Conservation (phyloP, 2,113 vertebrate species). For the Zeus faber region DNA sequence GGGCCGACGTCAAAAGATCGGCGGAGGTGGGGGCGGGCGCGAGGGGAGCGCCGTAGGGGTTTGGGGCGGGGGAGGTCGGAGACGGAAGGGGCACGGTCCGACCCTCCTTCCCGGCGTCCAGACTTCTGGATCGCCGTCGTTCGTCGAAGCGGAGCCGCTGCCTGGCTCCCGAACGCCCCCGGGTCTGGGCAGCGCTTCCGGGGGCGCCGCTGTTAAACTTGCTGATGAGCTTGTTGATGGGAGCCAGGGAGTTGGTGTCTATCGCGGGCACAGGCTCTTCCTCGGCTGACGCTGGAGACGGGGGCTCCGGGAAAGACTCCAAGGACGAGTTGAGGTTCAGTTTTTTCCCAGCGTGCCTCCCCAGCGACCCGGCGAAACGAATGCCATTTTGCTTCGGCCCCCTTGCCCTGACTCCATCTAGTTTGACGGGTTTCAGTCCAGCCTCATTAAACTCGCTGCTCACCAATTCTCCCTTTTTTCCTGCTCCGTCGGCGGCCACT, state of each 20-base stretch:
- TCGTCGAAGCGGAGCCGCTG: slow-evolving; percentile 70
- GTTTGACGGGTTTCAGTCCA: slow-evolving; percentile 59
- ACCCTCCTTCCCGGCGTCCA: slow-evolving; percentile 69
- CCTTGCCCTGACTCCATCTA: slow-evolving; percentile 28
- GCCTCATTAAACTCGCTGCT: slow-evolving; percentile 60
- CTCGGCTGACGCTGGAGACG: not conserved
- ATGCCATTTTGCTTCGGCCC: slow-evolving; percentile 21
- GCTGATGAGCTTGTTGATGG: slow-evolving; percentile 87
- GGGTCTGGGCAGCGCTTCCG: slow-evolving; percentile 43
- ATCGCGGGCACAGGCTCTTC: slow-evolving; percentile 52
- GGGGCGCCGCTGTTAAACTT: slow-evolving; percentile 78
- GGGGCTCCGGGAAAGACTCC: slow-evolving; percentile 33
- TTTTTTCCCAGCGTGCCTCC: slow-evolving; percentile 1
- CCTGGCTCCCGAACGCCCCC: slow-evolving; percentile 67
- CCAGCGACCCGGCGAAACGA: slow-evolving; percentile 29
- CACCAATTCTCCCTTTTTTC: slow-evolving; percentile 19
- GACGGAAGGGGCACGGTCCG: slow-evolving; percentile 16
- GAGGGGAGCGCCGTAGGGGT: slow-evolving; percentile 50
- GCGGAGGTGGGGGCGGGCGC: slow-evolving; percentile 27
- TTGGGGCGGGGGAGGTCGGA: slow-evolving; percentile 43
- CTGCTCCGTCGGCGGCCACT: slow-evolving; percentile 10
- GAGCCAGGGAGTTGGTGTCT: slow-evolving; percentile 85
- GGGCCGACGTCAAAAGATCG: slow-evolving; percentile 23
- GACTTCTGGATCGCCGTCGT: slow-evolving; percentile 79
- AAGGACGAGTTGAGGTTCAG: not conserved